Conservation (phyloP, 2,113 vertebrate genomes). For the Pseudopipra pipra region DNA sequence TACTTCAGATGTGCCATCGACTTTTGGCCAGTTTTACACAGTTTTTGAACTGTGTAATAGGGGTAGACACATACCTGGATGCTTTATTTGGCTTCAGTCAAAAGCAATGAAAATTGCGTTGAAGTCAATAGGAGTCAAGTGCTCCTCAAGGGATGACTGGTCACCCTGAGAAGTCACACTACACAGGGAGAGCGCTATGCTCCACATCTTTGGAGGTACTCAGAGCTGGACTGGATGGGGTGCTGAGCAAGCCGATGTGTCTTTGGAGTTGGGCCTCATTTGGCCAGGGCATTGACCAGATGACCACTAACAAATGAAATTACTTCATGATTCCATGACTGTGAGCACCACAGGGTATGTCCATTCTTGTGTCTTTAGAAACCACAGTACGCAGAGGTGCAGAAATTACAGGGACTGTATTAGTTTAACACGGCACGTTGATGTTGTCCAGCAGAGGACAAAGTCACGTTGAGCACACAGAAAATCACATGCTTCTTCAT, state of each 20-base stretch:
- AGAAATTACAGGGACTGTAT: background rate
- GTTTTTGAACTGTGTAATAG: background rate
- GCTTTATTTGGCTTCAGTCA: background rate
- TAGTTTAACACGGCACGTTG: background rate
- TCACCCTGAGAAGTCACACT: background rate
- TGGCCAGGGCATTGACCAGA: background rate
- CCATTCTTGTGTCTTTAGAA: background rate
- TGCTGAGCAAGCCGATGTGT: fast-evolving
- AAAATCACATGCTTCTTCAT: fast-evolving
- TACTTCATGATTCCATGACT: background rate
- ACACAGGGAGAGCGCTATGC: fast-evolving
- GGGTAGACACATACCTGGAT: background rate
- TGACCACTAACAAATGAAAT: background rate
- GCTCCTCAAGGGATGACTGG: background rate
- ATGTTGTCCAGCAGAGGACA: background rate
- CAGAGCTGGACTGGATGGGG: too few relatives aligned
- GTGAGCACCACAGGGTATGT: fast-evolving
- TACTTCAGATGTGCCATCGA: background rate
- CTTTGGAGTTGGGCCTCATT: background rate
- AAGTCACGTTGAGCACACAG: fast-evolving
- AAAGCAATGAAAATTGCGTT: background rate
- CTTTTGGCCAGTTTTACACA: background rate
- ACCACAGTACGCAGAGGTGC: fast-evolving
- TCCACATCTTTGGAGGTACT: background rate
- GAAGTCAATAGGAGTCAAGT: background rate